Evolutionary conservation across 2,797 vertebrate genomes (phyloP).

Genomic region (Euphonia xanthogaster): DNA sequence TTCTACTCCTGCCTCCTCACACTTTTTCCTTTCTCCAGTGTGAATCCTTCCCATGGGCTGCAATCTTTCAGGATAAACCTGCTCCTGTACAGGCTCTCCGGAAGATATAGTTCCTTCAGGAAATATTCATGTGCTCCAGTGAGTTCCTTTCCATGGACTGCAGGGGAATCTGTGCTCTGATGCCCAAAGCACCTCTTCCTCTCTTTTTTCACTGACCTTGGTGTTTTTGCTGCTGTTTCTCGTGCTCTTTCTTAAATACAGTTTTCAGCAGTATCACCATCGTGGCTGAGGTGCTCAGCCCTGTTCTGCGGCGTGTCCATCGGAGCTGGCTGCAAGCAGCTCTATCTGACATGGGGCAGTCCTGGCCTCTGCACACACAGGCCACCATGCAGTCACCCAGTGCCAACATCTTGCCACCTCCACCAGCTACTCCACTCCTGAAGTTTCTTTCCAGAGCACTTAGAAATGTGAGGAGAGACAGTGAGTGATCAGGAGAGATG

Average conservation of each 20-base stretch:
- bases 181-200: background rate
- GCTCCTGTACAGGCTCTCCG: background rate
- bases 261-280: background rate
- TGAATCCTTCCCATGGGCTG: background rate
- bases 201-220: background rate
- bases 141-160: background rate
- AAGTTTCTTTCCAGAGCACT: background rate
- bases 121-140: background rate
- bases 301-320: accelerated
- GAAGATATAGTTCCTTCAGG: background rate
- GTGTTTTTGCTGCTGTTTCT: background rate
- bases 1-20: background rate
- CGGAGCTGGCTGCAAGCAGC: background rate
- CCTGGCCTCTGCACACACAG: background rate
- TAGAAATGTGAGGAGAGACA: background rate
- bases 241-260: background rate
- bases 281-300: background rate
- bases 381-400: background rate
- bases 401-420: background rate
- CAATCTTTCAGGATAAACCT: background rate
- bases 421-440: background rate
- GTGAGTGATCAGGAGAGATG: background rate
- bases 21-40: background rate
- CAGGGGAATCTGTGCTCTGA: background rate
- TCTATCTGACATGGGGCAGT: background rate